Evolutionary conservation across 2,113 vertebrate genomes (phyloP), one percentile per base, ranked within the genome.

Genomic region (Nothobranchius kuhntae): DNA sequence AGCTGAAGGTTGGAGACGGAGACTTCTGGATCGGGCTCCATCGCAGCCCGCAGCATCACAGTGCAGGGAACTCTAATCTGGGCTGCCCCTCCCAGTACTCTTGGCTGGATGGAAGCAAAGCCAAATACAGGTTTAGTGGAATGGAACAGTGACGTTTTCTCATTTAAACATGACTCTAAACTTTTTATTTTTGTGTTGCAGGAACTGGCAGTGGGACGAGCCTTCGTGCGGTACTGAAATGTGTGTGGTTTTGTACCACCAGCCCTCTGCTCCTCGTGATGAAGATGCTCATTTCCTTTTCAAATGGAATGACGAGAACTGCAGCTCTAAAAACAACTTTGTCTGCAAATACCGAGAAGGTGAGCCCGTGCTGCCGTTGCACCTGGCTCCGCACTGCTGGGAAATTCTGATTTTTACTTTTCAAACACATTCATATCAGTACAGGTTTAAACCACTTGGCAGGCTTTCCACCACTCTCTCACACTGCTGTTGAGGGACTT

Each of bases 1-100:
- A 91, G 68, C 91, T 97, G 61, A 68, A 83, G 40, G 89, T 91
- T 0, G 90, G 93, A 0, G 94, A 96, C 60, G 96, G 96, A 0
- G 95, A 98, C 71, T 98, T 97, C 89, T 98, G 96, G 96, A 95
- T 98, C 0, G 97, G 97, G 24, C 94, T 99, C 0, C 88, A 84
- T 13, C 94, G 95, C 73, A 90, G 9, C 8, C 89, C 82, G 78
- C 72, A 83, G 61, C 53, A 73, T 72, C 6, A 80, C 54, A 80
- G 61, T 15, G 82, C 91, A 1, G 82, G 83, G 7, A 59, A 12
- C 38, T 85, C 87, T 0, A 89, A 83, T 70, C 78, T 71, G 26
- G 86, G 75, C 9, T 99, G 97, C 51, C 91, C 92, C 48, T 89
- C 82, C 0, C 91, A 90, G 73, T 94, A 98, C 78, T 86, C 86